phyloP scores from a whole-genome alignment of 1,140 invertebrate species.

The Eciton burchellii region DNA sequence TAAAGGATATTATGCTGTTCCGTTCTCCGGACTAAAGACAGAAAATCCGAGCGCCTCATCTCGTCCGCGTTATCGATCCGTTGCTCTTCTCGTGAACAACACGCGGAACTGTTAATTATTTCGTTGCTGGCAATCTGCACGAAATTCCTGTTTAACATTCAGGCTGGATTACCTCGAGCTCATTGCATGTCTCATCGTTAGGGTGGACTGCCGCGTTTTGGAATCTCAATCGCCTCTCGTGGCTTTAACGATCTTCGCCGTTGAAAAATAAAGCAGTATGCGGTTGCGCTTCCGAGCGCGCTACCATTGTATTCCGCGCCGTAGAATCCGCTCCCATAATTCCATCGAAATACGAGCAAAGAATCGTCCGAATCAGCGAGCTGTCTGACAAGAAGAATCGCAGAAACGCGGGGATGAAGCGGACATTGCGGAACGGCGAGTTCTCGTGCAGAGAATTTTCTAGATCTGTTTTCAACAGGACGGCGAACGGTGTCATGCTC shows the following conservation, averaged over 20 bases:
- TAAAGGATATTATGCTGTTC: neutral
- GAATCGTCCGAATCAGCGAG: constrained; percentile 56
- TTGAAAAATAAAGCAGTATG: constrained; percentile 58
- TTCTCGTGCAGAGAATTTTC: too few species aligned
- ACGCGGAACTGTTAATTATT: neutral
- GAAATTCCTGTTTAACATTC: neutral
- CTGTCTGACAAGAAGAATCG: constrained; percentile 11
- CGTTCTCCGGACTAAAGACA: neutral
- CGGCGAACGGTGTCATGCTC: neutral
- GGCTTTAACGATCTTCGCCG: constrained; percentile 10
- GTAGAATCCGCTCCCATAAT: constrained; percentile 59
- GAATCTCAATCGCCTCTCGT: constrained; percentile 34
- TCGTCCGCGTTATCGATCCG: neutral
- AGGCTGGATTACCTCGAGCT: neutral
- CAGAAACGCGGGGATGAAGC: too few species aligned
- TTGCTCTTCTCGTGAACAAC: neutral
- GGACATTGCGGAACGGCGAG: neutral
- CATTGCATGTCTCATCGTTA: neutral
- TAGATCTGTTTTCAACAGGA: constrained; percentile 37
- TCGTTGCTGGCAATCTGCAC: neutral
- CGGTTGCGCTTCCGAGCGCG: constrained; percentile 29
- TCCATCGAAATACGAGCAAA: constrained; percentile 67
- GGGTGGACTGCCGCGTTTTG: constrained; percentile 18
- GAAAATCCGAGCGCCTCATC: neutral
- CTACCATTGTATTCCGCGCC: constrained; percentile 54